Base-by-base conservation (phyloP, 2,113 vertebrate genomes). In the Scartelaos histophorus region DNA sequence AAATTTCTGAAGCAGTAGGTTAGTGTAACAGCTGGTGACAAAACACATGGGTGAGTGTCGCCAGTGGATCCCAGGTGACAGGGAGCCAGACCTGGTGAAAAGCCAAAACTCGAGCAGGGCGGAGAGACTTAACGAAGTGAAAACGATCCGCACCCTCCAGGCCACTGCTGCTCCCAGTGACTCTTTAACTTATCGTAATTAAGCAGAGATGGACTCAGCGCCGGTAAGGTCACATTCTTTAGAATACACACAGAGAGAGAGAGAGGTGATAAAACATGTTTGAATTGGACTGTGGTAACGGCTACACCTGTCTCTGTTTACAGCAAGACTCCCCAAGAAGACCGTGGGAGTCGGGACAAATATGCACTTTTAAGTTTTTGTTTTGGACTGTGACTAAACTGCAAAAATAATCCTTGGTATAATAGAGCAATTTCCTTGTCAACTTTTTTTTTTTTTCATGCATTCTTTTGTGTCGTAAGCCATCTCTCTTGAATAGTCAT, bases 111-210 rank as follows among this genome's bases (percentile, higher is more conserved):
- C 78, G 80, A 89, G 82, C 5, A 75, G 88, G 80, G 85, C 72
- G 84, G 81, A 70, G 74, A 75, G 74, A 58, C 51, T n/a, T 61
- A 81, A 65, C 73, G 88, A 81, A 82, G 84, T 81, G 82, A 91
- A 91, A 89, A 90, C 56, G 85, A 92, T 90, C 88, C 69, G 71
- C 25, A 49, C 80, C 91, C 87, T 25, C 56, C 5, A 76, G 89
- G 93, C 34, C 3, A 4, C 70, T 82, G 57, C 47, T 80, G 71
- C 88, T 70, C 81, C 85, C 87, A 86, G 68, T 83, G 87, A 90
- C 87, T 83, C 88, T 90, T 87, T 87, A 80, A 85, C 79, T 91
- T 78, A 79, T 62, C 75, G 81, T 90, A 92, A 92, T 94, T 92
- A 92, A 85, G 71, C 82, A 67, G 83, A 45, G 69, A 72, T 71